phyloP scores from a whole-genome alignment of 2,797 vertebrate genomes.

The Megalops cyprinoides region DNA sequence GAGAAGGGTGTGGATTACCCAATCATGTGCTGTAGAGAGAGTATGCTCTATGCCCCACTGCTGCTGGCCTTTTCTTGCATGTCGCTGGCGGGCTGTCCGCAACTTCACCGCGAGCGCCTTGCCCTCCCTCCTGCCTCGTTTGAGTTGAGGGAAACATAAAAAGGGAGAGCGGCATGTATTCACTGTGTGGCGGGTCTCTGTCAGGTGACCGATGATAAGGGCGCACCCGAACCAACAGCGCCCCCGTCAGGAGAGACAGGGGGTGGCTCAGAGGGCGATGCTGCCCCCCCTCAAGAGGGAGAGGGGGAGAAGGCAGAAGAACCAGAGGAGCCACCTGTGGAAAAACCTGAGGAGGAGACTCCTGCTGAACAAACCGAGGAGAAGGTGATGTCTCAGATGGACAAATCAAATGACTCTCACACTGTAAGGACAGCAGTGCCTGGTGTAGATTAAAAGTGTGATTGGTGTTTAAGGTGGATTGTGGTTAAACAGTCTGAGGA shows the following conservation, averaged over 20 bases:
- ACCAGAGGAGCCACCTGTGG: slow-evolving; percentile 29
- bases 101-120: background rate
- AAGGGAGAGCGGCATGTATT: too few relatives aligned
- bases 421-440: background rate
- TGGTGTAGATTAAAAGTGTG: background rate
- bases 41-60: background rate
- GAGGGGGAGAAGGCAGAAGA: background rate
- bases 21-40: background rate
- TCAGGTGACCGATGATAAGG: slow-evolving; percentile 6
- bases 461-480: background rate
- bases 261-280: slow-evolving; percentile 7
- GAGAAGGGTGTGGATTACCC: background rate
- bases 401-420: background rate
- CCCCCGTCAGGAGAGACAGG: slow-evolving; percentile 19
- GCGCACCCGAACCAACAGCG: slow-evolving; percentile 11
- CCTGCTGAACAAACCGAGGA: slow-evolving; percentile 18
- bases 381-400: slow-evolving; percentile 44
- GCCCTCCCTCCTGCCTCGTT: background rate
- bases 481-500: background rate
- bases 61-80: background rate
- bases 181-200: background rate
- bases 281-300: slow-evolving; percentile 19
- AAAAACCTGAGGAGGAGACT: slow-evolving; percentile 16
- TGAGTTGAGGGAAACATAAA: background rate
- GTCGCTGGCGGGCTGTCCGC: background rate